Evolutionary conservation across 2,888 invertebrate species (phyloP), one percentile per base, ranked within the genome.

Genomic region (Luperina testacea): DNA sequence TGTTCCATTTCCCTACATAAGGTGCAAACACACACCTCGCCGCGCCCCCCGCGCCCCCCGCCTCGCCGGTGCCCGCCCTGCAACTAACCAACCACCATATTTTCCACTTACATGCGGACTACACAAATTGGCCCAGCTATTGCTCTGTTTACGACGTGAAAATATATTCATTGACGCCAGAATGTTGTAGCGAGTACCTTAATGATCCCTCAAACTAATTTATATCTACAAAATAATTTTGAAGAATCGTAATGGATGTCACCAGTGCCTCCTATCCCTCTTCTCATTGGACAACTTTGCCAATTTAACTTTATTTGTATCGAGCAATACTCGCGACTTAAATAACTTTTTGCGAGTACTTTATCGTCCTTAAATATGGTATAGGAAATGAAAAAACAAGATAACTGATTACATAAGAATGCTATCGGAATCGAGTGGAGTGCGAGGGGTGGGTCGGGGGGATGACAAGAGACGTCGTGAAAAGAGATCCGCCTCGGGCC

Each of bases 221-320:
- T 94, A 91, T 92, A 91, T 90, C 90, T 90, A 88, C 90, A 88
- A 93, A 93, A 94, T 92, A 90, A 91, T 92, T 92, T 93, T 91
- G 89, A 91, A 92, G 92, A 92, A 90, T 92, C 91, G 90, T 92
- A 93, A 94, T 94, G 90, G 93, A 92, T 93, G 93, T 94, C 94
- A 95, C 94, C 94, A 94, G 94, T 94, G 91, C 90, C 89, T 90
- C 72, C 82, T 80, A 90, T 90, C 91, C 89, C 91, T 91, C 85
- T 84, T 78, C 82, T 84, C 89, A 87, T 83, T 84, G 75, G 83
- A 82, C 88, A 96, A 96, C 96, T 96, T 96, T 96, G 92, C 95
- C 96, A 96, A 96, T 96, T 96, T 96, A 96, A 96, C 96, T 96
- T 96, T 96, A 96, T 95, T 95, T 95, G 93, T 95, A 94, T 95